A percentile compares a stretch with the other conserved stretches of the same genome.
These are phyloP conservation scores for Brachyhypopomus gauderio DNA, from an alignment of 2,113 vertebrate genomes.

Conservation along the genomic window DNA sequence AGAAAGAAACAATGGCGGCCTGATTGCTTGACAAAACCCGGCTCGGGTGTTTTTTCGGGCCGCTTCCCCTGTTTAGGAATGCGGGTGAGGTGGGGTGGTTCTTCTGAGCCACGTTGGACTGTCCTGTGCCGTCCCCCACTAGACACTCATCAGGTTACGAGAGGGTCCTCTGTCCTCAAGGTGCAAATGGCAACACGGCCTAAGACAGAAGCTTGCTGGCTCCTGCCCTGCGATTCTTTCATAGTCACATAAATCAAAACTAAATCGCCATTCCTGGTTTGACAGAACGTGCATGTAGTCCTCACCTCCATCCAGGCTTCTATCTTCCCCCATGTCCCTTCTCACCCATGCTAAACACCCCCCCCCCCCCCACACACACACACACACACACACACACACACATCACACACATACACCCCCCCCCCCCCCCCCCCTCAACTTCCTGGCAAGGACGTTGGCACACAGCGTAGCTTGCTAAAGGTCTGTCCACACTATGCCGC, in stretches of 20 bases:
- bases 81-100: constrained; percentile 6
- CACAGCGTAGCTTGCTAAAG: constrained; percentile 32
- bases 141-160: background rate
- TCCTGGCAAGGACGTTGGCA: constrained; percentile 64
- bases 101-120: background rate
- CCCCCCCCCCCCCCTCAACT: no score
- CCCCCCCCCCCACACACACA: no score
- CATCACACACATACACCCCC: no score
- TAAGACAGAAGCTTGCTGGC: background rate
- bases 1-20: constrained; percentile 50
- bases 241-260: background rate
- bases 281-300: background rate
- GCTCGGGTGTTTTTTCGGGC: constrained; percentile 6
- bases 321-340: no score
- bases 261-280: background rate
- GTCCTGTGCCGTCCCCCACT: background rate
- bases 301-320: background rate
- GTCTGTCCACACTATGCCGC: constrained; percentile 6
- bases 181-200: background rate
- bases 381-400: no score
- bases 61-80: constrained; percentile 23
- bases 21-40: constrained; percentile 5
- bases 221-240: background rate
- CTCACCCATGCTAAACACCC: no score
- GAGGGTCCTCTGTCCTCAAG: background rate